Base-by-base conservation (phyloP, 30 jellyfish, hydroid and myxozoan species). In the Nemopilema nomurai region DNA sequence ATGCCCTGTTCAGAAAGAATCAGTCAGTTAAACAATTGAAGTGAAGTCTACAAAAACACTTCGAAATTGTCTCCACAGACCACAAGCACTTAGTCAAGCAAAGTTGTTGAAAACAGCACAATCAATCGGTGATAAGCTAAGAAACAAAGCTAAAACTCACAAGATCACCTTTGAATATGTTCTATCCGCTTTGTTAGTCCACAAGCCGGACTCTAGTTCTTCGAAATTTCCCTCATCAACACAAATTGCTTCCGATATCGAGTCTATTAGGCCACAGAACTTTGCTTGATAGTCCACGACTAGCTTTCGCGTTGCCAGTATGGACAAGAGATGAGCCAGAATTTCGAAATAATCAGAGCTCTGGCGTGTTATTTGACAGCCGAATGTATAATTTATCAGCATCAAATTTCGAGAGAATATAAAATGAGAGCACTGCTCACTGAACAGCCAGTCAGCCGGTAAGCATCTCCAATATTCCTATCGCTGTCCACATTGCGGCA, bases 301-400 rank as follows among this genome's bases (percentile, higher is more conserved):
- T 41, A 3, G 57, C 57, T 13, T 41, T 41, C 57, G 13, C 57
- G 13, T 41, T 41, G 57, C 6, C 57, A 13, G 57, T 13, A 41
- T 13, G 33, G 81, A 70, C 80, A 23, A 20, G 50, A 78, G 62
- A 30, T 65, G 89, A 63, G 66, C 41, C 89, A 65, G 64, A 24
- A 81, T 64, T 26, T 30, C 16, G 81, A 67, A 80, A 67, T 80
- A 41, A 80, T 65, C 81, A 69, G 69, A 66, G 76, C 74, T 28
- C 80, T 65, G 89, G 89, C 68, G 89, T 66, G 89, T 81, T 80
- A 67, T 80, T 80, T 80, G 81, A 65, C 71, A 80, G 67, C 65
- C 65, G 64, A 67, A 80, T 80, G 70, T 80, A 80, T 80, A 63
- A 80, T 80, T 80, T 24, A 80, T 80, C 4, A 66, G 81, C 72